These are phyloP conservation scores for Araneus ventricosus DNA, from an alignment of 1,140 invertebrate species.

Conservation along the genomic window DNA sequence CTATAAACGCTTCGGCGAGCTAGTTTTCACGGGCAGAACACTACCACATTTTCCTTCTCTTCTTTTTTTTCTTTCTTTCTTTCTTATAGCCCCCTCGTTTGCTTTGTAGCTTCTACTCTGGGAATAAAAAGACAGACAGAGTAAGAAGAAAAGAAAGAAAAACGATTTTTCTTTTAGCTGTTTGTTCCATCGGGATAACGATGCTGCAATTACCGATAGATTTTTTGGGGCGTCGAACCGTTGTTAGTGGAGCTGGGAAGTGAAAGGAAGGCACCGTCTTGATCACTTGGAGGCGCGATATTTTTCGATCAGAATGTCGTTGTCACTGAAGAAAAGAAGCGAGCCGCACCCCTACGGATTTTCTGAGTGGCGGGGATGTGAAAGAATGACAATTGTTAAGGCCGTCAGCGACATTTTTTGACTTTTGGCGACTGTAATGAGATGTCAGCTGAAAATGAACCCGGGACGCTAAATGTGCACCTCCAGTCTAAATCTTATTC, in stretches of 20 bases:
- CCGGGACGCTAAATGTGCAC: background rate
- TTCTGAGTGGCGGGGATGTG: background rate
- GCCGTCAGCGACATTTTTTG: background rate
- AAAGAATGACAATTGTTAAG: conserved; percentile 29
- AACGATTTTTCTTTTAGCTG: conserved; percentile 51
- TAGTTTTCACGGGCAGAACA: conserved; percentile 54
- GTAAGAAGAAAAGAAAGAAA: conserved; percentile 3
- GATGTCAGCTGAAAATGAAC: background rate
- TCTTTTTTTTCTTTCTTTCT: conserved; percentile 19
- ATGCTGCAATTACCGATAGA: conserved; percentile 66
- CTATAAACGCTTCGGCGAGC: conserved; percentile 71
- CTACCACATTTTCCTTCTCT: conserved; percentile 29
- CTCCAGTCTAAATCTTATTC: no score
- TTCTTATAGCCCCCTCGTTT: background rate
- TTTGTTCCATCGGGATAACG: conserved; percentile 67
- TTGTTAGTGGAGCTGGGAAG: conserved; percentile 48
- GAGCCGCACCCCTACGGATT: background rate
- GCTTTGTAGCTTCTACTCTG: conserved; percentile 4
- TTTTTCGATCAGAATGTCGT: conserved; percentile 27
- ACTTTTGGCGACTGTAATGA: background rate
- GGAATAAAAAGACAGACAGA: background rate
- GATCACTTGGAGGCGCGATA: conserved; percentile 55
- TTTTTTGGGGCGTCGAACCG: conserved; percentile 61
- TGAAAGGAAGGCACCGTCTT: background rate
- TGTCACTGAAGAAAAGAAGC: conserved; percentile 6